phyloP scores from a whole-genome alignment of 2,888 invertebrate genomes.

The Barypeithes pellucidus region DNA sequence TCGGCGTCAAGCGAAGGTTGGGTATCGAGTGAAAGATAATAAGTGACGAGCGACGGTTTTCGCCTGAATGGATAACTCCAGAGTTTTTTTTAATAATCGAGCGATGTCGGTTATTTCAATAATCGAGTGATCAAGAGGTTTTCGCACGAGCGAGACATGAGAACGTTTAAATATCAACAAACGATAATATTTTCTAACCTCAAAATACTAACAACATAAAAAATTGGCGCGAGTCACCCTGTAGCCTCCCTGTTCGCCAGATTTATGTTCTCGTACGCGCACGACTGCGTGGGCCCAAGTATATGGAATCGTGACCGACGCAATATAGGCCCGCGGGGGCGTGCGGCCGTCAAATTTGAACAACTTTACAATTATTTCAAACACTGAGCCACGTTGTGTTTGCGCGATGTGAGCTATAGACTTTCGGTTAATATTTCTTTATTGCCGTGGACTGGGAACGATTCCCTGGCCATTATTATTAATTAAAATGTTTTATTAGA shows the following conservation, averaged over 20 bases:
- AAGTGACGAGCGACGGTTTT: too few species aligned
- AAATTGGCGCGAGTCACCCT: neutral
- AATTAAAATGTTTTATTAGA: neutral
- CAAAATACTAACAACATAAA: neutral
- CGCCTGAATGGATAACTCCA: too few species aligned
- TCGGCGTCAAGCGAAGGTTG: too few species aligned
- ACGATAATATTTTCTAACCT: too few species aligned
- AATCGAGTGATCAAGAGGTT: too few species aligned
- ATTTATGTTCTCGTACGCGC: constrained; percentile 17
- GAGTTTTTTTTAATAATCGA: too few species aligned
- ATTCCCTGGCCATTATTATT: neutral
- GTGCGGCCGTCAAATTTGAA: constrained; percentile 15
- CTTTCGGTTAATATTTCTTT: neutral
- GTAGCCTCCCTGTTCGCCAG: neutral
- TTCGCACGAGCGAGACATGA: too few species aligned
- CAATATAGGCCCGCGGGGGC: constrained; percentile 1
- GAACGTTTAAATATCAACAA: too few species aligned
- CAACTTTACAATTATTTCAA: constrained; percentile 23
- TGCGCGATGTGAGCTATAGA: neutral
- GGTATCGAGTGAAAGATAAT: too few species aligned
- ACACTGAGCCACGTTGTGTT: neutral
- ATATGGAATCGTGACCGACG: constrained; percentile 22
- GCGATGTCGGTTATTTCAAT: too few species aligned
- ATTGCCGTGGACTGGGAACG: too few species aligned
- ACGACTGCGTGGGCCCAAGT: constrained; percentile 3